Conservation (phyloP, 1,140 invertebrate species). For the Ceratosolen fusciceps region DNA sequence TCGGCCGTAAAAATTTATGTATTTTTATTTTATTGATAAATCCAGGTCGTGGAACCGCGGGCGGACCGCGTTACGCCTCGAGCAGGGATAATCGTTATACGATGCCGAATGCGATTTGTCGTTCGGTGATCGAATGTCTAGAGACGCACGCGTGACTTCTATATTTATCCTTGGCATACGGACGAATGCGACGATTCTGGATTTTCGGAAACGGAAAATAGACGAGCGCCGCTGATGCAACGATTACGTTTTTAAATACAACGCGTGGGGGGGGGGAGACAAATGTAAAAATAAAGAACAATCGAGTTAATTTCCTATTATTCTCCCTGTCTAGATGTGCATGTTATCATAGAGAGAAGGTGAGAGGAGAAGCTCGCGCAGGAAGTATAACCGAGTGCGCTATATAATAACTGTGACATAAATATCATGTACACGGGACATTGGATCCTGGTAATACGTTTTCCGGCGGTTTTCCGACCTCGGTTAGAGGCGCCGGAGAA, state of each 20-base stretch:
- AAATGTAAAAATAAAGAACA: constrained; percentile 28
- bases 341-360: constrained; percentile 29
- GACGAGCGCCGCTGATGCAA: no score
- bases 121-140: background rate
- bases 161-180: background rate
- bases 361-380: constrained; percentile 15
- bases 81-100: background rate
- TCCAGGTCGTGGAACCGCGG: background rate
- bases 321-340: background rate
- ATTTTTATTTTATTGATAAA: no score
- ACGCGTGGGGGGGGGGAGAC: no score
- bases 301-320: background rate
- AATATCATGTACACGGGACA: constrained; percentile 48
- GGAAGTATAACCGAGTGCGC: constrained; percentile 13
- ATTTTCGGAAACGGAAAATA: constrained; percentile 6
- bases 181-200: background rate
- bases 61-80: background rate
- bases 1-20: no score
- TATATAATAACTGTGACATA: constrained; percentile 48
- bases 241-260: no score
- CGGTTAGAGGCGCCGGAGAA: background rate
- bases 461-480: constrained; percentile 37
- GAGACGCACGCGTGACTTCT: no score
- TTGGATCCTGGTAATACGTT: constrained; percentile 48
- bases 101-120: background rate